These are phyloP conservation scores for Drosophila mayri DNA, from an alignment of 1,140 invertebrate species.

Conservation along the genomic window DNA sequence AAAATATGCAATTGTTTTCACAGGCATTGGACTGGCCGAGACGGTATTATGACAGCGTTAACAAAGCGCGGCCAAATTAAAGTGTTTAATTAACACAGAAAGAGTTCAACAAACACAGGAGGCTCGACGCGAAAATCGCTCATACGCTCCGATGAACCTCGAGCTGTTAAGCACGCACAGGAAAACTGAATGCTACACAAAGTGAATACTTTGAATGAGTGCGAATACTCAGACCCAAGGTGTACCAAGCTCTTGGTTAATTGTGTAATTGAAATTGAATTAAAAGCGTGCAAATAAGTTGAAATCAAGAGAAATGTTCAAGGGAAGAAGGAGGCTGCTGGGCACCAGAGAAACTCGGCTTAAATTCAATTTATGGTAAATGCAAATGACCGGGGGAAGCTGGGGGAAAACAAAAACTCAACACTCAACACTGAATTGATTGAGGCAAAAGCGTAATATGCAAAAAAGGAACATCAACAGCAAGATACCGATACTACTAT, in stretches of 20 bases:
- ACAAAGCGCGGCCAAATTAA: slow-evolving; percentile 75
- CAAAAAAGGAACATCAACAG: slow-evolving; percentile 37
- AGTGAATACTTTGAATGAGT: slow-evolving; percentile 16
- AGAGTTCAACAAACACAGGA: slow-evolving; percentile 73
- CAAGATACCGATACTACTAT: slow-evolving; percentile 2
- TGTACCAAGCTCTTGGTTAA: slow-evolving; percentile 80
- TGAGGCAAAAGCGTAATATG: slow-evolving; percentile 47
- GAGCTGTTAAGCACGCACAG: slow-evolving; percentile 59
- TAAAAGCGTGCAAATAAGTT: slow-evolving; percentile 72
- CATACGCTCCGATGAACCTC: slow-evolving; percentile 77
- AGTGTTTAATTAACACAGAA: slow-evolving; percentile 82
- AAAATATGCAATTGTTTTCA: slow-evolving; percentile 76
- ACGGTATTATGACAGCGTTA: slow-evolving; percentile 71
- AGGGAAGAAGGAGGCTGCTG: slow-evolving; percentile 2
- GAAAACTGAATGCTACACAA: slow-evolving; percentile 42
- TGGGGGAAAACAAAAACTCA: slow-evolving; percentile 26
- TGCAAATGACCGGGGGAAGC: slow-evolving; percentile 77
- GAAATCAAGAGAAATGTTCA: slow-evolving; percentile 47
- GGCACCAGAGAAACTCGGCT: slow-evolving; percentile 21
- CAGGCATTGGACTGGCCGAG: slow-evolving; percentile 10
- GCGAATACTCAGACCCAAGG: slow-evolving; percentile 43
- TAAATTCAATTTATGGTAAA: slow-evolving; percentile 81
- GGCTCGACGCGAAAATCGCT: slow-evolving; percentile 66
- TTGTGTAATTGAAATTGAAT: slow-evolving; percentile 79
- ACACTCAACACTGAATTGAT: slow-evolving; percentile 65